phyloP scores from a whole-genome alignment of 2,888 invertebrate genomes.

The Caenorhabditis zanzibari region DNA sequence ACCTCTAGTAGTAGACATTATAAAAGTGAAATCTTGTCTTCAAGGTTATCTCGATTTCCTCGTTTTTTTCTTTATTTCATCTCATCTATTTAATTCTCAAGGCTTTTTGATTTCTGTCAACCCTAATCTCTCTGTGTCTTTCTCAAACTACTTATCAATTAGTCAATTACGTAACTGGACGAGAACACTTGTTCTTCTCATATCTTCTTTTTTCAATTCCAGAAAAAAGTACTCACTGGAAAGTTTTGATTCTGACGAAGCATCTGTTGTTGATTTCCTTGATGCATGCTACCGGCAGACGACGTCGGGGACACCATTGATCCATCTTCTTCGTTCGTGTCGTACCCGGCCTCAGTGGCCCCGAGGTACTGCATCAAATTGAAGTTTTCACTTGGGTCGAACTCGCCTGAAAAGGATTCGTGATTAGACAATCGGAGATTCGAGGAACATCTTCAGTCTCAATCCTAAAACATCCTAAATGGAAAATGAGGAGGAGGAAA shows the following conservation, averaged over 20 bases:
- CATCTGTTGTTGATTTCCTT: constrained; percentile 22
- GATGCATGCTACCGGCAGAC: constrained; percentile 57
- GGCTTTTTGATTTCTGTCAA: constrained; percentile 21
- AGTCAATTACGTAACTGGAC: constrained; percentile 29
- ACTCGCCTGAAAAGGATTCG: constrained; percentile 42
- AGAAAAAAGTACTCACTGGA: neutral
- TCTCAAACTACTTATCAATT: constrained; percentile 1
- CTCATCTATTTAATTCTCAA: constrained; percentile 29
- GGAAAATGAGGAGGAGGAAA: neutral
- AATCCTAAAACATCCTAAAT: neutral
- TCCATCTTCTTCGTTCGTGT: constrained; percentile 49
- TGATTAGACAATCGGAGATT: neutral
- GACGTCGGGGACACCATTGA: constrained; percentile 63
- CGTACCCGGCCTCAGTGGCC: constrained; percentile 49
- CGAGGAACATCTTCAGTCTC: neutral
- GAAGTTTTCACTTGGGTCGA: constrained; percentile 57
- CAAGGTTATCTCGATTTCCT: constrained; percentile 40
- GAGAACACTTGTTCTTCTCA: constrained; percentile 31
- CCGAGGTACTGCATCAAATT: constrained; percentile 61
- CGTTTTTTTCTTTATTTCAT: constrained; percentile 8
- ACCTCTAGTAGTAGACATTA: constrained; percentile 23
- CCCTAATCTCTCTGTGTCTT: neutral
- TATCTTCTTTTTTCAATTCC: neutral
- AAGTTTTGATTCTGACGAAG: constrained; percentile 16
- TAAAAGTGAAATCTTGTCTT: constrained; percentile 42